Conservation (phyloP, 2,113 vertebrate species). For the Apeltes quadracus region DNA sequence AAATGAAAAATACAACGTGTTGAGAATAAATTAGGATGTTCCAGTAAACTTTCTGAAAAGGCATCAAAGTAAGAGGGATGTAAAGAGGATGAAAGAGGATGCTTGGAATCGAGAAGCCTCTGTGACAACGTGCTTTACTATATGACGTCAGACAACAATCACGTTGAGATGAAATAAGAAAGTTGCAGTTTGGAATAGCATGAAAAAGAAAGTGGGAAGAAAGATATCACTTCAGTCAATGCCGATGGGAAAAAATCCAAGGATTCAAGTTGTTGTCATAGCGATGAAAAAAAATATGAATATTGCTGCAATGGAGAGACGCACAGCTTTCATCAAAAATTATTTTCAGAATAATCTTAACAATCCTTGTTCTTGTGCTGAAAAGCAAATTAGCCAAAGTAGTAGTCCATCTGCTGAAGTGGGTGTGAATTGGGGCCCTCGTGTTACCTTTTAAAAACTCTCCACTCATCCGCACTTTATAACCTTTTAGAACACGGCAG, state of each 20-base stretch:
- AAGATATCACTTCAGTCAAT: background rate
- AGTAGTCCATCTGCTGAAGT: constrained; percentile 17
- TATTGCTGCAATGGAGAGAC: background rate
- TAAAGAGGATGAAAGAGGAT: background rate
- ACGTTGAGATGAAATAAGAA: background rate
- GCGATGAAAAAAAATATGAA: background rate
- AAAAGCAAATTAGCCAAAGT: constrained; percentile 30
- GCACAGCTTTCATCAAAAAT: background rate
- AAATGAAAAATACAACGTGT: background rate
- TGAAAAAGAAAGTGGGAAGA: background rate
- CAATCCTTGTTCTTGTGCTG: constrained; percentile 20
- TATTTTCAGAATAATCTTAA: background rate
- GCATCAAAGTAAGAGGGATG: constrained; percentile 4
- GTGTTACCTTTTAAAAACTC: constrained; percentile 12
- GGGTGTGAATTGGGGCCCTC: constrained; percentile 21
- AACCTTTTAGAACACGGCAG: background rate
- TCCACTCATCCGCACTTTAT: constrained; percentile 1
- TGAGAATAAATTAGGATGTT: constrained; percentile 42
- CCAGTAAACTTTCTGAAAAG: constrained; percentile 29
- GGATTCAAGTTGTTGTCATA: background rate
- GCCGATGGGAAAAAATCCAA: background rate
- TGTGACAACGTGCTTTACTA: background rate
- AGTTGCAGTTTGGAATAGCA: background rate
- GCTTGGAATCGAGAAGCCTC: background rate
- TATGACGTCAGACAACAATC: background rate